A percentile compares a stretch with the other conserved stretches of the same genome.
Conservation (phyloP, 2,888 invertebrate species). For the Colletes collaris region DNA sequence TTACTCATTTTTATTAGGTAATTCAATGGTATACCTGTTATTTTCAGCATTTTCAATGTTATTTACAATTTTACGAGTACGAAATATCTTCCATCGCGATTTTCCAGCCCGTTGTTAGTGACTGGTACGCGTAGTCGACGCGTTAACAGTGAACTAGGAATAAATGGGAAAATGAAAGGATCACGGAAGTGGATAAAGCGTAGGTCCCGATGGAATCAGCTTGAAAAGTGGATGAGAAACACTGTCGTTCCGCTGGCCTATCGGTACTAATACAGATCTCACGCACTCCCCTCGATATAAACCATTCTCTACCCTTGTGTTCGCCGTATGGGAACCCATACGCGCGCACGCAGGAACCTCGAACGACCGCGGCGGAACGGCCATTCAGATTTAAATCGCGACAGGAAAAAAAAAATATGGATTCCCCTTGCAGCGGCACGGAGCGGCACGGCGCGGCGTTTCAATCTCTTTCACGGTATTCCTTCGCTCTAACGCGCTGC, state of each 20-base stretch:
- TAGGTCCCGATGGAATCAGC: neutral
- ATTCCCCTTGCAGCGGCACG: constrained; percentile 78
- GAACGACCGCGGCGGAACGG: constrained; percentile 75
- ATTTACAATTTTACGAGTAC: no score
- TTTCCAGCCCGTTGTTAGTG: no score
- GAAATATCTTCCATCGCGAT: no score
- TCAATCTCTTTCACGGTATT: constrained; percentile 75
- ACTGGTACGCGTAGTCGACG: no score
- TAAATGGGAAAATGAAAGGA: neutral
- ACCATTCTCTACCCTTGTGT: constrained; percentile 77
- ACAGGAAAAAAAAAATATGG: constrained; percentile 70
- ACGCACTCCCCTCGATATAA: constrained; percentile 81
- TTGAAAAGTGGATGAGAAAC: constrained; percentile 57
- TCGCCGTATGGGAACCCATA: constrained; percentile 76
- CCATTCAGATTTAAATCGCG: constrained; percentile 83
- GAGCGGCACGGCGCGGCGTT: constrained; percentile 76
- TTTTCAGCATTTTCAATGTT: no score
- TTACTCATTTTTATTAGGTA: no score
- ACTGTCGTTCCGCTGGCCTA: constrained; percentile 64
- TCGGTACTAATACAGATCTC: constrained; percentile 82
- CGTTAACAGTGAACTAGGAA: no score
- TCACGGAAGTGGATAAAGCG: neutral
- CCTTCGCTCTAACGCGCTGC: constrained; percentile 46
- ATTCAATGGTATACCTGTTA: no score
- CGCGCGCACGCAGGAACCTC: constrained; percentile 62